Percentiles rank a stretch among this genome's conserved stretches.
phyloP scores from a whole-genome alignment of 2,888 invertebrate genomes.

The Drosophila picticornis region DNA sequence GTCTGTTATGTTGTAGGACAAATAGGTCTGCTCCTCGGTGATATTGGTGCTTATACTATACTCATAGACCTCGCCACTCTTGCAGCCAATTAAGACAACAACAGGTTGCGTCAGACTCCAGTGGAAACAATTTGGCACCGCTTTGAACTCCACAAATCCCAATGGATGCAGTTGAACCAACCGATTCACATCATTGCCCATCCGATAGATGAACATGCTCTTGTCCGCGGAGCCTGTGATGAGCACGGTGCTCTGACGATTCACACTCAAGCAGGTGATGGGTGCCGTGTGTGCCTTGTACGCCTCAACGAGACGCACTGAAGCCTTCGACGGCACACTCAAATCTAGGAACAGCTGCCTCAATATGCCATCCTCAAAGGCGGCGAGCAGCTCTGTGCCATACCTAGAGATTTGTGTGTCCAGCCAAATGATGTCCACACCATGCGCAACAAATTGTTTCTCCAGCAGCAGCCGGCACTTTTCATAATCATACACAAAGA shows the following conservation, averaged over 20 bases:
- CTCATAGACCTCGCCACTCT: constrained; percentile 87
- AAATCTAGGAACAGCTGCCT: constrained; percentile 86
- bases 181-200: constrained; percentile 84
- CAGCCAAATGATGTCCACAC: constrained; percentile 89
- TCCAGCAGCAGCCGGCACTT: constrained; percentile 87
- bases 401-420: constrained; percentile 88
- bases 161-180: constrained; percentile 87
- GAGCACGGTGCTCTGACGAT: constrained; percentile 87
- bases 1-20: constrained; percentile 76
- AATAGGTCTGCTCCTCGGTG: constrained; percentile 85
- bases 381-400: constrained; percentile 89
- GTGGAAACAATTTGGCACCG: constrained; percentile 88
- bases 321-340: constrained; percentile 32
- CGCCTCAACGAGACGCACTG: constrained; percentile 84
- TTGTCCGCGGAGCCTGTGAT: constrained; percentile 89
- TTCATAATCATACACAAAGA: constrained; percentile 90
- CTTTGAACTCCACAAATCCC: constrained; percentile 89
- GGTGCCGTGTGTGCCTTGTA: constrained; percentile 89
- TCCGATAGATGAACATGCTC: constrained; percentile 89
- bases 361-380: constrained; percentile 90
- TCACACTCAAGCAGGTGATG: constrained; percentile 88
- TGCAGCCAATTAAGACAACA: constrained; percentile 87
- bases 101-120: constrained; percentile 86
- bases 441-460: constrained; percentile 87
- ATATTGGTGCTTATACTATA: constrained; percentile 85